Base-by-base conservation (phyloP, 1,140 invertebrate genomes). In the Zaprionus davidi region DNA sequence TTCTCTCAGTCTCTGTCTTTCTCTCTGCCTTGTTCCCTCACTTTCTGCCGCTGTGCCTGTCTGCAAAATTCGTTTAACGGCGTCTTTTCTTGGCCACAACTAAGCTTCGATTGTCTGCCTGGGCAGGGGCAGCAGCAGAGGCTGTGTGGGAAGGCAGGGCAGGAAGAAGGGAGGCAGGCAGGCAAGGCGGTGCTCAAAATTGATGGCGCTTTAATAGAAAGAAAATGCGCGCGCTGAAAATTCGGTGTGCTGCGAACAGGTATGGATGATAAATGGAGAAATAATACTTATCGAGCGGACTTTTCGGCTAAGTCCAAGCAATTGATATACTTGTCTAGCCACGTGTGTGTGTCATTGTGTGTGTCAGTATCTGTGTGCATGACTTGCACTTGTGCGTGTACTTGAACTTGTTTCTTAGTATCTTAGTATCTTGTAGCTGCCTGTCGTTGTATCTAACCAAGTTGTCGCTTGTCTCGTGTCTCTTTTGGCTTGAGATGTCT, bases 181-280 rank as follows among this genome's bases (percentile, higher is more conserved):
- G 65, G 70, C 66, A 68, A 62, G 71, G 67, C 71, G 58, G 69
- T 53, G 62, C 69, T 46, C 9, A 81, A 69, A 87, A 83, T 83
- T 87, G 77, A 78, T 87, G 84, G 53, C 58, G 55, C 77, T 88
- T 83, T 87, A 83, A 83, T 83, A 80, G 78, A 84, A 83, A 72
- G 78, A 70, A 87, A 83, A 77, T 67, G 63, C 34, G 55, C 56
- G 44, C 55, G 65, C 75, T 82, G 67, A 82, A 85, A 85, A 85
- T 76, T 57, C 68, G 55, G 49, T 65, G 75, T 67, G 69, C 65
- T 46, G 24, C 60, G 66, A 28, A 74, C 78, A 87, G 84, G 81
- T 84, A 88, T 78, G 64, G 71, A 81, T 88, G 87, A 87, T 88
- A 87, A 87, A 87, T 88, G 83, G 70, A 79, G 88, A 87, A 87